Evolutionary conservation across 2,113 vertebrate genomes (phyloP).

Genomic region (Megaceryle torquata): DNA sequence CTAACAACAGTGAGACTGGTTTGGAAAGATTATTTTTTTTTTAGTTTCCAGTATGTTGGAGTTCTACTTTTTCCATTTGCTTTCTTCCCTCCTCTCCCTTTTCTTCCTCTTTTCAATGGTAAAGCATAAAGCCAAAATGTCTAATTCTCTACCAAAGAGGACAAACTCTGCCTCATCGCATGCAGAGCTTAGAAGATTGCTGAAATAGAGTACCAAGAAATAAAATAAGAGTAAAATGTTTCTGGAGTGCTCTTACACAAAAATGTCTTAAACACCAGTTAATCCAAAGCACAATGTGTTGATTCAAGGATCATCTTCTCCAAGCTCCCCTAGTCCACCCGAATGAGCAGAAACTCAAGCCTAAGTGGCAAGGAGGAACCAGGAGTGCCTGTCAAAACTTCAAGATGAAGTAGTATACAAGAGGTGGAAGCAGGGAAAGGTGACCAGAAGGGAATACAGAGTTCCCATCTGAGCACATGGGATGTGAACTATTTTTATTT

Average conservation of each 20-base stretch:
- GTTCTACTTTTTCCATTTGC: background rate
- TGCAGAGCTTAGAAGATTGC: background rate
- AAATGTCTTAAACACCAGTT: background rate
- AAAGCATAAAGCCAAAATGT: background rate
- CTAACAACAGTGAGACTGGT: background rate
- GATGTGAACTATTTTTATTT: background rate
- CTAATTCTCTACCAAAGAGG: background rate
- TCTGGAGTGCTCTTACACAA: background rate
- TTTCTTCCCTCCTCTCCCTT: background rate
- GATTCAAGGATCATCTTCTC: background rate
- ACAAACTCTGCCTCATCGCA: background rate
- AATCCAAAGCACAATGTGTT: background rate
- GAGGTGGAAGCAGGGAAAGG: background rate
- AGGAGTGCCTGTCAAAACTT: background rate
- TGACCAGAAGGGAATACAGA: background rate
- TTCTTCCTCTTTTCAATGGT: background rate
- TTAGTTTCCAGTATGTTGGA: background rate
- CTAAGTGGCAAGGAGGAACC: background rate
- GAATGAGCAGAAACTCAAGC: background rate
- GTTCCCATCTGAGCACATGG: accelerated
- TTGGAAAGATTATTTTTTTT: background rate
- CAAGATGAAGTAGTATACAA: background rate
- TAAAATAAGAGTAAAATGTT: background rate
- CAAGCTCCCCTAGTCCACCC: background rate
- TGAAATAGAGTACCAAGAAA: background rate